Conservation (phyloP, 2,113 vertebrate genomes). For the Tragelaphus scriptus region DNA sequence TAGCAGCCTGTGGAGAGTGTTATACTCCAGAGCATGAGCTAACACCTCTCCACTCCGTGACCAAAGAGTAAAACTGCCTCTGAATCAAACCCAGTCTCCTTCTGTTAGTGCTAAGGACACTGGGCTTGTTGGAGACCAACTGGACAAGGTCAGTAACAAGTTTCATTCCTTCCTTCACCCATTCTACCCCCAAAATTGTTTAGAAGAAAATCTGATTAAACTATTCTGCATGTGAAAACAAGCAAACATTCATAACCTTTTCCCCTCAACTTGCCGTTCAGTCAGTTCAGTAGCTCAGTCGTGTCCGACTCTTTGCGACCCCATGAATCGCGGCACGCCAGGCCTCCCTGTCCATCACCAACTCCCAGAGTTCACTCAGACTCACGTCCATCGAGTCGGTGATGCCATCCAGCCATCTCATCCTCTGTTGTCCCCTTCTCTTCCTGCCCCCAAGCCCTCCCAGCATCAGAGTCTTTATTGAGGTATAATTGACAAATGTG, state of each 20-base stretch:
- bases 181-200: background rate
- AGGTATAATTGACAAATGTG: background rate
- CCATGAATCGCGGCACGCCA: too few species aligned
- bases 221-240: background rate
- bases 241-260: background rate
- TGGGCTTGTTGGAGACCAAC: background rate
- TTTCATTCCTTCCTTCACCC: background rate
- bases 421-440: too few species aligned
- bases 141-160: background rate
- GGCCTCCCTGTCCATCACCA: too few species aligned
- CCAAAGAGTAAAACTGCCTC: background rate
- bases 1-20: background rate
- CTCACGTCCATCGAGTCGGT: too few species aligned
- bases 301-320: too few species aligned
- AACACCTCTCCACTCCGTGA: too few species aligned
- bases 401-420: too few species aligned
- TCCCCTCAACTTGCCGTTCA: background rate
- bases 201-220: background rate
- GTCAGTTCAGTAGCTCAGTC: too few species aligned
- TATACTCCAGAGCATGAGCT: background rate
- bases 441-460: too few species aligned
- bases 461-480: background rate
- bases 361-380: too few species aligned
- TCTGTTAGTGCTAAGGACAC: background rate
- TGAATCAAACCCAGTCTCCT: background rate